A percentile compares a stretch with the other conserved stretches of the same genome.
Evolutionary conservation across 2,113 vertebrate species (phyloP).

Genomic region (Podocnemis expansa): DNA sequence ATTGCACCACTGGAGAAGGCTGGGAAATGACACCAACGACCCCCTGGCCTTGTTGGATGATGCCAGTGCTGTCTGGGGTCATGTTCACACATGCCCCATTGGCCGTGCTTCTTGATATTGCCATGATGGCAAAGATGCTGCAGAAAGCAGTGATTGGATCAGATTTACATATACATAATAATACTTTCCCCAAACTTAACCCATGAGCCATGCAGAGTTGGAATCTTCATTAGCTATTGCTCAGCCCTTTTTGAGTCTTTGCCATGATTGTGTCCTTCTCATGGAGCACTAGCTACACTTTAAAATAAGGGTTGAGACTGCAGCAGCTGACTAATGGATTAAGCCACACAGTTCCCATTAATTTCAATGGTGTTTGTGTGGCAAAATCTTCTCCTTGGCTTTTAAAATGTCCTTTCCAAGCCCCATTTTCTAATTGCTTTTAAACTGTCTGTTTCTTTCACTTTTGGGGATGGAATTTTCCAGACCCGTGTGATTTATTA

Average conservation of each 20-base stretch:
- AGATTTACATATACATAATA: background rate
- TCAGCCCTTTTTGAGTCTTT: background rate
- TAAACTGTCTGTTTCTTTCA: background rate
- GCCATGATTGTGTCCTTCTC: background rate
- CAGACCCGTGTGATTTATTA: background rate
- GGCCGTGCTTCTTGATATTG: background rate
- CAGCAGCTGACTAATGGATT: background rate
- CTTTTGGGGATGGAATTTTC: background rate
- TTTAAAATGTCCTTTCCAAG: background rate
- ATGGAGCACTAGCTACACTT: background rate
- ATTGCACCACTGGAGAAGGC: background rate
- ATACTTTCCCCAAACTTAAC: background rate
- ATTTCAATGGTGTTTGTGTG: background rate
- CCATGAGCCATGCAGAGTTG: background rate
- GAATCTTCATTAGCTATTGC: background rate
- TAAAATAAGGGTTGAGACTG: background rate
- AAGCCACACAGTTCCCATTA: background rate
- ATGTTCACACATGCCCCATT: background rate
- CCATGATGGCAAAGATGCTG: background rate
- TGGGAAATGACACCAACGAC: background rate
- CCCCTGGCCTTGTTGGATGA: background rate
- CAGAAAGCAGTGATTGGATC: background rate
- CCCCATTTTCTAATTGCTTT: background rate
- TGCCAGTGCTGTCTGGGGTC: background rate
- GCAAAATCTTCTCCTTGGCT: no score